A percentile compares a stretch with the other conserved stretches of the same genome.
Conservation (phyloP, 2,797 vertebrate genomes). For the Cyprinodon diabolis region DNA sequence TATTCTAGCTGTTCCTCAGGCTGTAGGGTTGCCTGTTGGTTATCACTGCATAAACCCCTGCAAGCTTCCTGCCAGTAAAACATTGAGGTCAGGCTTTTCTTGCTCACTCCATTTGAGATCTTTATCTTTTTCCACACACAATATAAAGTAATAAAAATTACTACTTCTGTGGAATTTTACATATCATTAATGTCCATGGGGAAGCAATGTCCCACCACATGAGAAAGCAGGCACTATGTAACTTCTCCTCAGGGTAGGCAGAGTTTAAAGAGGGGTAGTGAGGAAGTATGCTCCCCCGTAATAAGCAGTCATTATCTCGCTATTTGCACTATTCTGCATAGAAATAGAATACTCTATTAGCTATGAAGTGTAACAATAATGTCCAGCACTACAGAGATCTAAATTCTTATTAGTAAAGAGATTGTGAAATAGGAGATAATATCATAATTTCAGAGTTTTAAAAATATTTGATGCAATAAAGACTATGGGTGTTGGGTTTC, state of each 20-base stretch:
- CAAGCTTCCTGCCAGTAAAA: conserved; percentile 18
- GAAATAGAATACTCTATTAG: neutral
- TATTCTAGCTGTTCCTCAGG: conserved; percentile 42
- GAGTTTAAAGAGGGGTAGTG: neutral
- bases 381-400: neutral
- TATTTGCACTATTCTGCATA: conserved; percentile 1
- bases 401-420: neutral
- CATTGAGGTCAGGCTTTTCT: conserved; percentile 7
- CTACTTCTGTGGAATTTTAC: neutral
- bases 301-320: neutral
- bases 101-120: neutral
- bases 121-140: conserved; percentile 4
- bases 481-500: neutral
- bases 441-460: neutral
- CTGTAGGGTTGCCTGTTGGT: conserved; percentile 46
- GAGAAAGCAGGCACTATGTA: neutral
- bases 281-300: neutral
- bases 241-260: neutral
- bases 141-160: conserved; percentile 4
- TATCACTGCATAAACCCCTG: conserved; percentile 30
- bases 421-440: neutral
- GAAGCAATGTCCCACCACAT: neutral
- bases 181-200: conserved; percentile 16
- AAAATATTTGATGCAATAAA: neutral
- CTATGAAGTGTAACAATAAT: neutral